Conservation (phyloP, 2,888 invertebrate genomes). For the Tenthredo livida region DNA sequence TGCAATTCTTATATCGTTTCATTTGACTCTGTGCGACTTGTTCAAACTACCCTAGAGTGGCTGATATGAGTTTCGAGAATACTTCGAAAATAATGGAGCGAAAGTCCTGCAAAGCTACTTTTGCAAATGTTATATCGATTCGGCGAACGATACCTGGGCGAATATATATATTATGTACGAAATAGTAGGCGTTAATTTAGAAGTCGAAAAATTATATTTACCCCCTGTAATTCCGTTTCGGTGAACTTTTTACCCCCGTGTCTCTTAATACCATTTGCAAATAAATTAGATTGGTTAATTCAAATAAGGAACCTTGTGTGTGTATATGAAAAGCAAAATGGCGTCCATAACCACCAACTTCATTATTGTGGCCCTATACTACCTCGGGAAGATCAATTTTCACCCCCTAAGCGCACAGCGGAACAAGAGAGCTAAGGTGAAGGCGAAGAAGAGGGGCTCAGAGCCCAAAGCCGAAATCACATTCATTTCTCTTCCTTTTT, state of each 20-base stretch:
- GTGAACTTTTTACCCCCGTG: background rate
- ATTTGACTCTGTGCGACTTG: background rate
- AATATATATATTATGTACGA: background rate
- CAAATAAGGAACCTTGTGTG: background rate
- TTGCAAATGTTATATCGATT: background rate
- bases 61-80: too few species aligned
- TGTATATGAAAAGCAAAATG: background rate
- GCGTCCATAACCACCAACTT: background rate
- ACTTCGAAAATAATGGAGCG: too few species aligned
- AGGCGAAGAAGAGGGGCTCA: background rate
- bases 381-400: slow-evolving; percentile 3
- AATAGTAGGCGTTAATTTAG: background rate
- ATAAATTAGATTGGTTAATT: background rate
- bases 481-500: slow-evolving; percentile 28
- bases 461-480: background rate
- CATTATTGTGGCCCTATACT: background rate
- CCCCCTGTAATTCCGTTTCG: background rate
- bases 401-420: background rate
- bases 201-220: background rate
- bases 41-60: too few species aligned
- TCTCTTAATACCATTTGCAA: background rate
- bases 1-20: background rate
- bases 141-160: background rate
- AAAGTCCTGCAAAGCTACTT: background rate
- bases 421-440: background rate